phyloP scores from a whole-genome alignment of 2,113 vertebrate genomes.

The Xenopus laevis region DNA sequence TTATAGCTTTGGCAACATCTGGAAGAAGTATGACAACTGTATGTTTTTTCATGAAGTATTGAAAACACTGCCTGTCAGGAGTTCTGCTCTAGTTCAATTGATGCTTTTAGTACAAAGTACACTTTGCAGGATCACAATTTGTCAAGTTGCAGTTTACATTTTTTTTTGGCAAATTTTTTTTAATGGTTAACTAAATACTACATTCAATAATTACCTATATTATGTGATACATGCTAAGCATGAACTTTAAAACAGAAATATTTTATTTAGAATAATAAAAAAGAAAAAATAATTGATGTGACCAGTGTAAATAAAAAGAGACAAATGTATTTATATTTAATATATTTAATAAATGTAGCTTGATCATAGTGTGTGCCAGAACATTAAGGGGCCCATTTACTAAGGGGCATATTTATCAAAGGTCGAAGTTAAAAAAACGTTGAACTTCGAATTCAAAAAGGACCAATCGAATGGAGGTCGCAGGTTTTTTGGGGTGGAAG shows the following conservation, averaged over 20 bases:
- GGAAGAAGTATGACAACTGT: constrained; percentile 26
- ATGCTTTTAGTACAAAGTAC: constrained; percentile 26
- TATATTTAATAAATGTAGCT: not conserved
- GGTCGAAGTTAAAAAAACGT: no score
- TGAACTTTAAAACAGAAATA: not conserved
- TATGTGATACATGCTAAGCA: not conserved
- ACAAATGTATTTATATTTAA: not conserved
- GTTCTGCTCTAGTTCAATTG: constrained; percentile 20
- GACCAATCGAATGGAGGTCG: no score
- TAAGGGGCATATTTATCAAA: no score
- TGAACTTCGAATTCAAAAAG: no score
- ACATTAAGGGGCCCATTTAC: no score
- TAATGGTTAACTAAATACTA: not conserved
- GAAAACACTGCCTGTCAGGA: constrained; percentile 22
- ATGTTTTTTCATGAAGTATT: constrained; percentile 31
- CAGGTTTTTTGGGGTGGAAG: no score
- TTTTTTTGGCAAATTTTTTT: constrained; percentile 16
- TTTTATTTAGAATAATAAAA: constrained; percentile 33
- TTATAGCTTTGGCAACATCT: constrained; percentile 23
- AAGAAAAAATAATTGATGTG: not conserved
- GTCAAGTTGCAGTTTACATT: constrained; percentile 14
- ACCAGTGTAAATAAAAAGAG: not conserved
- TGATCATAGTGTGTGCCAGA: not conserved
- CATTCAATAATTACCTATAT: not conserved
- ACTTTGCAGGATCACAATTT: constrained; percentile 12